A percentile compares a stretch with the other conserved stretches of the same genome.
Conservation (phyloP, 35 echinoderm and acorn worm species). For the Acanthaster planci region DNA sequence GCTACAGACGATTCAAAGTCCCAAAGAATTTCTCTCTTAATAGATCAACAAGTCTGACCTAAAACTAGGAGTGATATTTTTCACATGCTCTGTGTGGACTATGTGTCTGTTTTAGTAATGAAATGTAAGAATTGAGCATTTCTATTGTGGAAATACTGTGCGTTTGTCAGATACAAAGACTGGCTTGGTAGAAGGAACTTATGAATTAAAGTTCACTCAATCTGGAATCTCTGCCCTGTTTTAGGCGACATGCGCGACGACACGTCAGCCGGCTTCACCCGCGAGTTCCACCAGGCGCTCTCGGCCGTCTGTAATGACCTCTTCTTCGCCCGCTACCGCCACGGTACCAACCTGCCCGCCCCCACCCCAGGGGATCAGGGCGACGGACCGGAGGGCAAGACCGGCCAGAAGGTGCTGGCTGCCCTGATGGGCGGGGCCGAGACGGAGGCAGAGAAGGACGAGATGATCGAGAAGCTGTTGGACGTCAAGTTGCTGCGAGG, state of each 20-base stretch:
- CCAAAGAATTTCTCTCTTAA: too few relatives aligned
- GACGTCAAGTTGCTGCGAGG: conserved; percentile 86
- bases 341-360: neutral
- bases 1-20: too few relatives aligned
- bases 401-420: conserved; percentile 45
- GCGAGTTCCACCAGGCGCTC: conserved; percentile 80
- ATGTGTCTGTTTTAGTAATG: too few relatives aligned
- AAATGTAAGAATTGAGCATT: too few relatives aligned
- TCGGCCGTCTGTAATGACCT: conserved; percentile 92
- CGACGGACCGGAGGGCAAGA: neutral
- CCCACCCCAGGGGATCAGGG: neutral
- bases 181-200: too few relatives aligned
- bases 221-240: neutral
- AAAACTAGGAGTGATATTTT: too few relatives aligned
- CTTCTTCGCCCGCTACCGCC: conserved; percentile 91
- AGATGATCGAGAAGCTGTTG: conserved; percentile 62
- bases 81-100: too few relatives aligned
- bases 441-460: conserved; percentile 62
- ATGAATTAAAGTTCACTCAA: too few relatives aligned
- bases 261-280: conserved; percentile 54
- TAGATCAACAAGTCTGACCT: too few relatives aligned
- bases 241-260: conserved; percentile 92
- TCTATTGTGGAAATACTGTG: too few relatives aligned
- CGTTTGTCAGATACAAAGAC: too few relatives aligned
- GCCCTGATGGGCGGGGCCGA: conserved; percentile 73